phyloP scores from a whole-genome alignment of 2,113 vertebrate species.

The Nannobrachium achirus region DNA sequence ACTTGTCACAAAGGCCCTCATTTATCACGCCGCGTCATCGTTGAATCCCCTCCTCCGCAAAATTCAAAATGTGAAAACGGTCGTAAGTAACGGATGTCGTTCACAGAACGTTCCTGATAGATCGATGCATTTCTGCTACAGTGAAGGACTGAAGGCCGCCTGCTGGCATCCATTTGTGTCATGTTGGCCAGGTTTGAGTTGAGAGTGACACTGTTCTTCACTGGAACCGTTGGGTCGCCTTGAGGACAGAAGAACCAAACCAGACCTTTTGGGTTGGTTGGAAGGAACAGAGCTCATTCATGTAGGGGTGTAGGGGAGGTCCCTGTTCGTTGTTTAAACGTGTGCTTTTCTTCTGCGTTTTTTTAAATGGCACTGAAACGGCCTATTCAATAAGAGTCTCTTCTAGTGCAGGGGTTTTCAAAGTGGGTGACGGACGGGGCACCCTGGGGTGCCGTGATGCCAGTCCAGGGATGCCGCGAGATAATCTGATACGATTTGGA shows the following conservation, averaged over 20 bases:
- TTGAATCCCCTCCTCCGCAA: slow-evolving; percentile 24
- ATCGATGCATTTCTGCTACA: background rate
- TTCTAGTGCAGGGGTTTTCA: background rate
- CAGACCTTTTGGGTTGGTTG: background rate
- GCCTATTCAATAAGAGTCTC: slow-evolving; percentile 5
- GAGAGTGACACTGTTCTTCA: slow-evolving; percentile 3
- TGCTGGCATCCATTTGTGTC: too few species aligned
- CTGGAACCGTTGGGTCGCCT: background rate
- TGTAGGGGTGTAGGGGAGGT: background rate
- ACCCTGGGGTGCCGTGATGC: too few species aligned
- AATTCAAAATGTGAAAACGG: slow-evolving; percentile 38
- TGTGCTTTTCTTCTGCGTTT: slow-evolving; percentile 23
- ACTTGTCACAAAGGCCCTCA: slow-evolving; percentile 52
- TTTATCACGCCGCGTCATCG: slow-evolving; percentile 58
- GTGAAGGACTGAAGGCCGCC: slow-evolving; percentile 27
- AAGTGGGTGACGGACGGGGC: too few species aligned
- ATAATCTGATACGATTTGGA: too few species aligned
- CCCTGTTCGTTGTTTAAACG: background rate
- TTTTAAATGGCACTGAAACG: slow-evolving; percentile 7
- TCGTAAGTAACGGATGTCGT: background rate
- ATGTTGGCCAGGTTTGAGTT: background rate
- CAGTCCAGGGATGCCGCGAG: too few species aligned
- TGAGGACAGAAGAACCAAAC: background rate
- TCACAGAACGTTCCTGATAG: background rate
- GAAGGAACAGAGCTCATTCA: background rate